These are phyloP conservation scores for Dynastes hyllus DNA, from an alignment of 2,888 invertebrate genomes.

Conservation along the genomic window DNA sequence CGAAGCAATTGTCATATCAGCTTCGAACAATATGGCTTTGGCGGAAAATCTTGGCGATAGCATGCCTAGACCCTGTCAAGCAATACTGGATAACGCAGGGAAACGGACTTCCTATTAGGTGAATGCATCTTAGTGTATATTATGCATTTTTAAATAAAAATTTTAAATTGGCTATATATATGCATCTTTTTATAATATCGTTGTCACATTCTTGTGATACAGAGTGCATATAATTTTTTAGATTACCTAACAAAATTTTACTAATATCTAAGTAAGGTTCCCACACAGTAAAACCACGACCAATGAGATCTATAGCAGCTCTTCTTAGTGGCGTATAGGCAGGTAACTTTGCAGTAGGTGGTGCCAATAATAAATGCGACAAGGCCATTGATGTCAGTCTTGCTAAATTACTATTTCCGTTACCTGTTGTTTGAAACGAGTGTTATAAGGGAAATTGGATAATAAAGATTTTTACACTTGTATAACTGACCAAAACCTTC, in stretches of 20 bases:
- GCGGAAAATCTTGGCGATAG: too few species aligned
- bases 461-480: neutral
- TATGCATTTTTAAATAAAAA: too few species aligned
- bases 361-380: slow-evolving; percentile 92
- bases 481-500: slow-evolving; percentile 77
- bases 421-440: slow-evolving; percentile 74
- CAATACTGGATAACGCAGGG: too few species aligned
- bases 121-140: too few species aligned
- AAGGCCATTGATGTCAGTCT: slow-evolving; percentile 95
- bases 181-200: too few species aligned
- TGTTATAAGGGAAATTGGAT: neutral
- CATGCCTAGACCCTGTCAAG: too few species aligned
- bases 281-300: slow-evolving; percentile 98
- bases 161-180: too few species aligned
- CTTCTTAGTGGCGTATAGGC: slow-evolving; percentile 94
- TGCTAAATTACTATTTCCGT: slow-evolving; percentile 91
- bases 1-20: too few species aligned
- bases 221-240: neutral
- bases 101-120: too few species aligned
- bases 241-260: slow-evolving; percentile 81
- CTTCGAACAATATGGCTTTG: too few species aligned
- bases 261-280: slow-evolving; percentile 97
- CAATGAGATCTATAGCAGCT: slow-evolving; percentile 97
- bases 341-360: slow-evolving; percentile 88
- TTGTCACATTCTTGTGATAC: too few species aligned